A percentile compares a stretch with the other conserved stretches of the same genome.
Evolutionary conservation across 2,113 vertebrate genomes (phyloP).

Genomic region (Osmerus eperlanus): DNA sequence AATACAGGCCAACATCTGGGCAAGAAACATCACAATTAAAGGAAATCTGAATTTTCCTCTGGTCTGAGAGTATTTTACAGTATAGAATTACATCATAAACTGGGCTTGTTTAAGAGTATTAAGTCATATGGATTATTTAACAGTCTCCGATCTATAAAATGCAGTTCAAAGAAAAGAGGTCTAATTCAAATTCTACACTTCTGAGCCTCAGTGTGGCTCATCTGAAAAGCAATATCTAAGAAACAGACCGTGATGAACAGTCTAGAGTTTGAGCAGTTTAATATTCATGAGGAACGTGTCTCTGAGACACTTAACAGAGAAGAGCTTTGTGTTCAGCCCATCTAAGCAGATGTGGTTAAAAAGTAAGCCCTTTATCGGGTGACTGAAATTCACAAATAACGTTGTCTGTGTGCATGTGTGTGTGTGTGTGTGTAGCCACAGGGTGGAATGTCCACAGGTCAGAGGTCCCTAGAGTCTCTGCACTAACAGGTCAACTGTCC

Average conservation of each 20-base stretch:
- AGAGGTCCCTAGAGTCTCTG: slow-evolving; percentile 50
- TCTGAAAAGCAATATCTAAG: slow-evolving; percentile 28
- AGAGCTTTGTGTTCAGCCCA: slow-evolving; percentile 66
- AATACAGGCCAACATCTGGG: too few species aligned
- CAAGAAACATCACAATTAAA: too few species aligned
- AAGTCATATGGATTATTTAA: too few species aligned
- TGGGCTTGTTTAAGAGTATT: too few species aligned
- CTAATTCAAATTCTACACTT: slow-evolving; percentile 16
- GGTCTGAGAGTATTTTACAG: too few species aligned
- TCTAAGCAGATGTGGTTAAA: slow-evolving; percentile 58
- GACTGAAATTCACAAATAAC: slow-evolving; percentile 20
- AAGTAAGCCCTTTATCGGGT: slow-evolving; percentile 68
- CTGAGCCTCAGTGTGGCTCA: slow-evolving; percentile 21
- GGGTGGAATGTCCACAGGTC: slow-evolving; percentile 39
- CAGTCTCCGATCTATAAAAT: too few species aligned
- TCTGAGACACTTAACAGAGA: slow-evolving; percentile 52
- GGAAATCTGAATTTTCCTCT: too few species aligned
- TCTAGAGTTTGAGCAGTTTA: neutral
- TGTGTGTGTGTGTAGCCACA: slow-evolving; percentile 34
- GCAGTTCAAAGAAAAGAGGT: too few species aligned
- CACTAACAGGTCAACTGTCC: slow-evolving; percentile 56
- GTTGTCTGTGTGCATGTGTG: slow-evolving; percentile 13
- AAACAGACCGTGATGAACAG: slow-evolving; percentile 27
- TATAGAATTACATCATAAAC: too few species aligned
- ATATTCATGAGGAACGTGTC: slow-evolving; percentile 40